Conservation (phyloP, 2,888 invertebrate genomes). For the Drosophila ochracea region DNA sequence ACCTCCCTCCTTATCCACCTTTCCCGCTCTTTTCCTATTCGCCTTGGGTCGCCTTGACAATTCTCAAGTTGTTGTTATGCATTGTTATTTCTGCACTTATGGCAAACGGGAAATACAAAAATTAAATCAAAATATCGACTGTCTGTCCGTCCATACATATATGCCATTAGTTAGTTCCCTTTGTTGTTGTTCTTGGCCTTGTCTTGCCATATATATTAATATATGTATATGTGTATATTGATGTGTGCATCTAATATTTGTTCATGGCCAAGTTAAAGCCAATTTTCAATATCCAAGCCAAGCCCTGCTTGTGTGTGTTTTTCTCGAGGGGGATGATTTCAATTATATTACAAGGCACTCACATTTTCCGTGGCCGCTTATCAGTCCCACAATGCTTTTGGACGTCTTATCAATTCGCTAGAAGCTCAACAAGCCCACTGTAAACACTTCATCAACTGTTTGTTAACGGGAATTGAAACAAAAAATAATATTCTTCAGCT, state of each 20-base stretch:
- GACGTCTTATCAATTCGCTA: constrained; percentile 37
- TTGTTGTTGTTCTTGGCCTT: constrained; percentile 39
- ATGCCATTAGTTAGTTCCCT: constrained; percentile 7
- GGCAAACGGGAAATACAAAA: constrained; percentile 16
- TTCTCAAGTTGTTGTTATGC: constrained; percentile 28
- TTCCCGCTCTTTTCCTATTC: neutral
- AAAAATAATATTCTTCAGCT: constrained; percentile 2
- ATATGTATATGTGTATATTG: constrained; percentile 33
- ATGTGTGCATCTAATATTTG: constrained; percentile 51
- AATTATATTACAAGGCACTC: constrained; percentile 32
- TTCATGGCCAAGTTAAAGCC: constrained; percentile 73
- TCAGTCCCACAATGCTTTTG: constrained; percentile 4
- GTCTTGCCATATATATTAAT: constrained; percentile 32
- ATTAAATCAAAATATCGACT: constrained; percentile 54
- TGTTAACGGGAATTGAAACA: constrained; percentile 9
- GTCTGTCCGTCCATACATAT: constrained; percentile 10
- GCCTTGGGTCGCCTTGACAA: constrained; percentile 26
- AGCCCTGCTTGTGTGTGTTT: neutral
- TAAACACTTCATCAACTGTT: constrained; percentile 41
- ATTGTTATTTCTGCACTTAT: constrained; percentile 20
- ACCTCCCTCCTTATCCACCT: too few relatives aligned
- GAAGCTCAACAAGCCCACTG: neutral
- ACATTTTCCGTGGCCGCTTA: constrained; percentile 29
- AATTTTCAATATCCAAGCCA: constrained; percentile 53
- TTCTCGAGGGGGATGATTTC: neutral